A percentile compares a stretch with the other conserved stretches of the same genome.
phyloP scores from a whole-genome alignment of 2,888 invertebrate genomes.

The Plebejus argus region DNA sequence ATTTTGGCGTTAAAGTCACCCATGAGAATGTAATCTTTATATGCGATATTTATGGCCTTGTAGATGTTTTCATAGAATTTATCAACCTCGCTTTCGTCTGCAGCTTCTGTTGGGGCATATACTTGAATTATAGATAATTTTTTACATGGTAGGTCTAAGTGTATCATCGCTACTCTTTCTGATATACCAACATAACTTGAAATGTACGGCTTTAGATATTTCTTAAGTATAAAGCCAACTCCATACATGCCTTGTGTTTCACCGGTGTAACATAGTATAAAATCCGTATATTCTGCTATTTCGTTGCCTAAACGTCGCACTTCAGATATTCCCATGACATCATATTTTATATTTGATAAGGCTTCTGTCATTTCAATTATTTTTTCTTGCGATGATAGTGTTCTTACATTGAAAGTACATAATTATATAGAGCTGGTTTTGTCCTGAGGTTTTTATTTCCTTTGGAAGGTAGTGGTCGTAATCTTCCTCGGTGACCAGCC shows the following conservation, averaged over 20 bases:
- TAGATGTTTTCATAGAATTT: not conserved
- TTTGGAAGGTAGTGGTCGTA: constrained; percentile 9
- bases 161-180: too few relatives aligned
- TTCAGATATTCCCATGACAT: constrained; percentile 31
- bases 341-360: constrained; percentile 25
- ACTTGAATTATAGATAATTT: not conserved
- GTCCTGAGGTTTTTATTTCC: not conserved
- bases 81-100: not conserved
- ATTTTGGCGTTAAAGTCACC: not conserved
- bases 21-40: not conserved
- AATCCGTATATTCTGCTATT: not conserved
- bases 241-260: too few relatives aligned
- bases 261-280: not conserved
- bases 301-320: not conserved
- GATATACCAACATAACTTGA: too few relatives aligned
- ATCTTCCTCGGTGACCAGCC: not conserved
- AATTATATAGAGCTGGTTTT: not conserved
- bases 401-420: too few relatives aligned
- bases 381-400: not conserved
- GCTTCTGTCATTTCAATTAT: constrained; percentile 25
- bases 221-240: too few relatives aligned
- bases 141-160: not conserved
- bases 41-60: not conserved
- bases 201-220: too few relatives aligned
- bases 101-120: not conserved